Evolutionary conservation across 2,113 vertebrate genomes (phyloP).

Genomic region (Sinosuthora webbiana): DNA sequence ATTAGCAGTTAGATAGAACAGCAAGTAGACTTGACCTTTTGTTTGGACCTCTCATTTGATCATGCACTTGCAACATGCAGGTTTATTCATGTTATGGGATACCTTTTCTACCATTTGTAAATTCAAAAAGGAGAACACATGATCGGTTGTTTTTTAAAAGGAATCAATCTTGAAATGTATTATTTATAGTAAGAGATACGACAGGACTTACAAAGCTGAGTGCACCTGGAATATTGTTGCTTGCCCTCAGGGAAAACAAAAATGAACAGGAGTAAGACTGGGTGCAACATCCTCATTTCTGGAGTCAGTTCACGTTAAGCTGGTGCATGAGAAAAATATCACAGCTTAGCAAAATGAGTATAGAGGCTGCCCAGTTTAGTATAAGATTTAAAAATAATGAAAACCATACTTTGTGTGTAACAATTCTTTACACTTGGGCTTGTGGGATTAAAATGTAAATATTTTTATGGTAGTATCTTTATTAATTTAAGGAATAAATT

Average conservation of each 20-base stretch:
- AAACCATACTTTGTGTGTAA: not conserved
- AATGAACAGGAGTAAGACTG: not conserved
- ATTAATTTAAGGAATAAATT: not conserved
- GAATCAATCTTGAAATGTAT: not conserved
- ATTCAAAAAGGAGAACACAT: not conserved
- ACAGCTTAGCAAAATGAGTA: not conserved
- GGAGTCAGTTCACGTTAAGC: fast-evolving
- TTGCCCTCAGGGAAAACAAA: not conserved
- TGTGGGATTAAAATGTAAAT: not conserved
- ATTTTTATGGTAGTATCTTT: not conserved
- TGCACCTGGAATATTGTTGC: not conserved
- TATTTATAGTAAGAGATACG: not conserved
- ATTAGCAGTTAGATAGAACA: not conserved
- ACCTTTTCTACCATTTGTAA: not conserved
- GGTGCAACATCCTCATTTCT: not conserved
- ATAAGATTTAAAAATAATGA: not conserved
- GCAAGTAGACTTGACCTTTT: not conserved
- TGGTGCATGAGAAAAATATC: not conserved
- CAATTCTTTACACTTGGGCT: not conserved
- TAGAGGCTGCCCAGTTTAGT: not conserved
- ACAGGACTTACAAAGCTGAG: not conserved
- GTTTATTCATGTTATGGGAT: not conserved
- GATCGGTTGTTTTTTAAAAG: not conserved
- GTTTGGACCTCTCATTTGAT: not conserved
- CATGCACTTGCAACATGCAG: not conserved